These are phyloP conservation scores for Orthosia gothica DNA, from an alignment of 2,888 invertebrate species.

Conservation along the genomic window DNA sequence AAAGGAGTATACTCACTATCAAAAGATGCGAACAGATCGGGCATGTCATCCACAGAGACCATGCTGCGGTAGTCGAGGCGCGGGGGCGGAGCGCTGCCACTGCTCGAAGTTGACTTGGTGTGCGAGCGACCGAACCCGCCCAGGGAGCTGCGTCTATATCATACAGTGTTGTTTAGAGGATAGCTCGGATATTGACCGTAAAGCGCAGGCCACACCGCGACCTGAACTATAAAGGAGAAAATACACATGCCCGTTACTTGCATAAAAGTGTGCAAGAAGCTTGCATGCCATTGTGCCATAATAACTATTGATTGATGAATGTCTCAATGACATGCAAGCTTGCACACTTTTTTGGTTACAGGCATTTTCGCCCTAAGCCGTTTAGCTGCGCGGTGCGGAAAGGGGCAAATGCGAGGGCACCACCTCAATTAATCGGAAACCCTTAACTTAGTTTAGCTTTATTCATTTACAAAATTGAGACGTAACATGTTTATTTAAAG, in stretches of 20 bases:
- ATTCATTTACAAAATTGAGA: neutral
- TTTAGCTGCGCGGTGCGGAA: neutral
- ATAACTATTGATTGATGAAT: too few relatives aligned
- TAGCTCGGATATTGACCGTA: neutral
- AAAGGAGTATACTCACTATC: constrained; percentile 94
- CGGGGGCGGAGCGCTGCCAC: constrained; percentile 92
- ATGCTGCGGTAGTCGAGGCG: constrained; percentile 97
- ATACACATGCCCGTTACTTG: too few relatives aligned
- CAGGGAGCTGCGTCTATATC: constrained; percentile 95
- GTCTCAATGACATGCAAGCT: too few relatives aligned
- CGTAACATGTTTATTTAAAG: neutral
- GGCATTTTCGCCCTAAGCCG: too few relatives aligned
- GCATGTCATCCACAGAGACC: constrained; percentile 98
- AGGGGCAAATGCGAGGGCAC: neutral
- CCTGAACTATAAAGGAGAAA: neutral
- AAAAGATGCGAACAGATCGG: constrained; percentile 98
- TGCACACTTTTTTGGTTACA: too few relatives aligned
- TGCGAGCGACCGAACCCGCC: constrained; percentile 96
- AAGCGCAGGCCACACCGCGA: neutral
- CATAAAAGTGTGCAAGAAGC: too few relatives aligned
- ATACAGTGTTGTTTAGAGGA: constrained; percentile 10
- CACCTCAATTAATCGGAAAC: neutral
- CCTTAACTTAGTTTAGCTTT: neutral
- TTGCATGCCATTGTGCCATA: too few relatives aligned
- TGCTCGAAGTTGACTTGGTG: constrained; percentile 92